phyloP scores from a whole-genome alignment of 2,888 invertebrate species.

The Nemoura dubitans region DNA sequence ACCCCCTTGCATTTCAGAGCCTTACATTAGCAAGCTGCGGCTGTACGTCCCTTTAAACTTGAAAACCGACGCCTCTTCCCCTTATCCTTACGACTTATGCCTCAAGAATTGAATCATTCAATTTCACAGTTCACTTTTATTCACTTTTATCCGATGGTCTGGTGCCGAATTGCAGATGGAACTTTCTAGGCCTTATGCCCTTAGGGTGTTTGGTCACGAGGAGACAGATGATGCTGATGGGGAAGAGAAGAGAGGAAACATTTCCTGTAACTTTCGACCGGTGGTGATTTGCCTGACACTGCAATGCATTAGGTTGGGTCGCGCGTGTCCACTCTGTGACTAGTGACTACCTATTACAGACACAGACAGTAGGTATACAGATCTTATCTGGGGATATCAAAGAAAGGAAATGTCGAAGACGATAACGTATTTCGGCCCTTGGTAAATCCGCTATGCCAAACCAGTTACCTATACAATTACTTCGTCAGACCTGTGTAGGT shows the following conservation, averaged over 20 bases:
- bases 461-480: too few species aligned
- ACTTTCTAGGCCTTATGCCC: background rate
- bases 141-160: background rate
- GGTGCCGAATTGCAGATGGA: background rate
- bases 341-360: too few species aligned
- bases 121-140: slow-evolving; percentile 7
- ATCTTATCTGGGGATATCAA: too few species aligned
- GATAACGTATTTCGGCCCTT: too few species aligned
- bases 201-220: background rate
- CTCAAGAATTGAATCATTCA: slow-evolving; percentile 9
- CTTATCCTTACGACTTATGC: background rate
- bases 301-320: too few species aligned
- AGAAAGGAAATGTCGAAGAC: too few species aligned
- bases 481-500: too few species aligned
- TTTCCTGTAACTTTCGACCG: background rate
- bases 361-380: too few species aligned
- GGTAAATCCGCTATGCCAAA: too few species aligned
- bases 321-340: too few species aligned
- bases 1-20: slow-evolving; percentile 13
- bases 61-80: slow-evolving; percentile 36
- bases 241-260: background rate
- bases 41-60: slow-evolving; percentile 43
- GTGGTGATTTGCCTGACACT: too few species aligned
- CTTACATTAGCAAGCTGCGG: slow-evolving; percentile 35
- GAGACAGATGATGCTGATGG: background rate